These are phyloP conservation scores for Lagenorhynchus albirostris DNA, from an alignment of 2,113 vertebrate genomes.

Conservation along the genomic window DNA sequence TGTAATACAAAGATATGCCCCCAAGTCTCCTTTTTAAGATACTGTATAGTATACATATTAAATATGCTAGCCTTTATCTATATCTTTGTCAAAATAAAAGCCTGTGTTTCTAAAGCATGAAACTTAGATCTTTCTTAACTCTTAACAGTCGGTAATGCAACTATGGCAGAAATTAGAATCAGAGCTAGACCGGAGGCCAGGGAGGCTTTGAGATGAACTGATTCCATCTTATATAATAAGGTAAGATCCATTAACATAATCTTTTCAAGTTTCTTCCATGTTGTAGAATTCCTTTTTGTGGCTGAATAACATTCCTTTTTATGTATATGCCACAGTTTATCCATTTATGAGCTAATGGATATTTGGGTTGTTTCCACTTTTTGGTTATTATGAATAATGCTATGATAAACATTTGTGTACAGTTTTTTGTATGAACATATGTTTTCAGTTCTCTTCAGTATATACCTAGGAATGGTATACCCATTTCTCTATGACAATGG, in stretches of 20 bases:
- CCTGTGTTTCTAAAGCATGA: slow-evolving; percentile 30
- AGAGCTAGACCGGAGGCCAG: not conserved
- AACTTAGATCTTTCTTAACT: not conserved
- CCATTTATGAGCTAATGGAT: not conserved
- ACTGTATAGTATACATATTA: not conserved
- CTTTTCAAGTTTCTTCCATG: not conserved
- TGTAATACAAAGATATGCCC: not conserved
- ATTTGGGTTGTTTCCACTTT: not conserved
- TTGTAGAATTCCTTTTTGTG: not conserved
- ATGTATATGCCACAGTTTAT: not conserved
- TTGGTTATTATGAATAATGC: not conserved
- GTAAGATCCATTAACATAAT: not conserved
- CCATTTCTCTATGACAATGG: not conserved
- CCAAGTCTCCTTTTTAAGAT: not conserved
- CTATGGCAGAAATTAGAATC: not conserved
- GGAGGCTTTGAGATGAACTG: not conserved
- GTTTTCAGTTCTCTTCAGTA: not conserved
- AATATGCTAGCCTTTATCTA: not conserved
- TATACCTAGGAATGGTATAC: not conserved
- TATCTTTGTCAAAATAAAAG: slow-evolving; percentile 54
- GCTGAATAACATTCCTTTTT: not conserved
- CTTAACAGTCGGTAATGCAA: not conserved
- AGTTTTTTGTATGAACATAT: not conserved
- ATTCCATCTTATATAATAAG: not conserved
- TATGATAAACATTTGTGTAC: not conserved